Percentiles rank a stretch among this genome's conserved stretches.
Conservation (phyloP, 1,140 invertebrate species). For the Drosophila tropicalis region DNA sequence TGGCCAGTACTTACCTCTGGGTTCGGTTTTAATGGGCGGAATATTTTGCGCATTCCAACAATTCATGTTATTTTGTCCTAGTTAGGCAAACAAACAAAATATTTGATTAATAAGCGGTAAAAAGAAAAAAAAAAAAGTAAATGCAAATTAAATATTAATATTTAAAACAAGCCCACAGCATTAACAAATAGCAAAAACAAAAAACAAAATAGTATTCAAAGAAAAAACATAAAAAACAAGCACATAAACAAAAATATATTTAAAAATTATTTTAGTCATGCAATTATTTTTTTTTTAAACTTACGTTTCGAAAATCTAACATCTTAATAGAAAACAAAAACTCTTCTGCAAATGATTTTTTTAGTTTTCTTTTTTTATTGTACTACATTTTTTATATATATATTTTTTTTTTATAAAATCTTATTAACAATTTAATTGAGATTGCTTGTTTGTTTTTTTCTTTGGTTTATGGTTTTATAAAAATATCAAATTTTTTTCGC, state of each 20-base stretch:
- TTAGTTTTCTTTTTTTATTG: constrained; percentile 59
- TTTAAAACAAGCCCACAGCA: background rate
- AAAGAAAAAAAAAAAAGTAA: background rate
- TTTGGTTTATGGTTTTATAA: constrained; percentile 46
- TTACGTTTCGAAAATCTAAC: constrained; percentile 43
- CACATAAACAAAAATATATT: background rate
- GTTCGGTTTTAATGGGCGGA: constrained; percentile 81
- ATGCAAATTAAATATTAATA: background rate
- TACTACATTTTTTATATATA: constrained; percentile 18
- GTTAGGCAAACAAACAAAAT: constrained; percentile 18
- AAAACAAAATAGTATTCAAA: background rate
- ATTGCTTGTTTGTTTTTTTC: constrained; percentile 24
- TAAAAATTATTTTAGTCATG: constrained; percentile 2
- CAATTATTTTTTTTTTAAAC: constrained; percentile 38
- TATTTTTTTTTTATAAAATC: constrained; percentile 54
- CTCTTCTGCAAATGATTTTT: constrained; percentile 36
- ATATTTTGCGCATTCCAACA: constrained; percentile 78
- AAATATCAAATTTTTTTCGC: constrained; percentile 68
- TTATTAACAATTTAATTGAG: constrained; percentile 45
- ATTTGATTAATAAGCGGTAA: background rate
- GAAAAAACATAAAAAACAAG: background rate
- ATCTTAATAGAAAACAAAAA: constrained; percentile 23
- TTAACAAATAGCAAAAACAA: constrained; percentile 6
- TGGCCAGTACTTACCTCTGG: constrained; percentile 63
- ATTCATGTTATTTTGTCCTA: constrained; percentile 69